A percentile compares a stretch with the other conserved stretches of the same genome.
These are phyloP conservation scores for Keiferia lycopersicella DNA, from an alignment of 2,888 invertebrate species.

Conservation along the genomic window DNA sequence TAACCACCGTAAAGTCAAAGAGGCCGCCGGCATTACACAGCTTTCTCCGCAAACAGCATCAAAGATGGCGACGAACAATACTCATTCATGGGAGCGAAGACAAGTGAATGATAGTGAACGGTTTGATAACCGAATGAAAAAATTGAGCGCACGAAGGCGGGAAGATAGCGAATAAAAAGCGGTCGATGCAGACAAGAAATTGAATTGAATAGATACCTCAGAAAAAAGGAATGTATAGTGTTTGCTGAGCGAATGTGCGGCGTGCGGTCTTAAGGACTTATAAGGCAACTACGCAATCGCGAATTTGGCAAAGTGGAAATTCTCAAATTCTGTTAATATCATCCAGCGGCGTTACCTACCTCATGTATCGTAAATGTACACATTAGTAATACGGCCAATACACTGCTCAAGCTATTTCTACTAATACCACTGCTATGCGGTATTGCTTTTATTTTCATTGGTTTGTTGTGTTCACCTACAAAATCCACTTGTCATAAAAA, in stretches of 20 bases:
- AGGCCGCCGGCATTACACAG: slow-evolving; percentile 30
- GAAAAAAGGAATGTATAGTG: too few species aligned
- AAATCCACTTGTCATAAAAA: slow-evolving; percentile 21
- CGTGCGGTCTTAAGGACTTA: too few species aligned
- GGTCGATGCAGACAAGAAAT: too few species aligned
- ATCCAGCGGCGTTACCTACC: too few species aligned
- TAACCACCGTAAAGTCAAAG: slow-evolving; percentile 42
- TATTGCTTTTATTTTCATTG: slow-evolving; percentile 8
- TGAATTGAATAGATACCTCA: too few species aligned
- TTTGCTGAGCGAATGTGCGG: too few species aligned
- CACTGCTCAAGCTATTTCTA: too few species aligned
- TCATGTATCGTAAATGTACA: too few species aligned
- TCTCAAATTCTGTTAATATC: too few species aligned
- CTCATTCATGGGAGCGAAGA: slow-evolving; percentile 26
- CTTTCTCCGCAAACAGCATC: slow-evolving; percentile 40
- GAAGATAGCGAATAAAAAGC: background rate
- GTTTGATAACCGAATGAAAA: slow-evolving; percentile 9
- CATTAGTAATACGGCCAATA: too few species aligned
- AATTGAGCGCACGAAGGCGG: background rate
- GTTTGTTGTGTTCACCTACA: slow-evolving; percentile 16
- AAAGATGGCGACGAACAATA: slow-evolving; percentile 33
- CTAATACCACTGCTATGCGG: background rate
- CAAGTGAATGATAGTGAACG: slow-evolving; percentile 12
- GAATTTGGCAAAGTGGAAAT: too few species aligned
- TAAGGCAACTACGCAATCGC: too few species aligned